These are phyloP conservation scores for Caenorhabditis sulstoni DNA, from an alignment of 2,888 invertebrate genomes.

Conservation along the genomic window DNA sequence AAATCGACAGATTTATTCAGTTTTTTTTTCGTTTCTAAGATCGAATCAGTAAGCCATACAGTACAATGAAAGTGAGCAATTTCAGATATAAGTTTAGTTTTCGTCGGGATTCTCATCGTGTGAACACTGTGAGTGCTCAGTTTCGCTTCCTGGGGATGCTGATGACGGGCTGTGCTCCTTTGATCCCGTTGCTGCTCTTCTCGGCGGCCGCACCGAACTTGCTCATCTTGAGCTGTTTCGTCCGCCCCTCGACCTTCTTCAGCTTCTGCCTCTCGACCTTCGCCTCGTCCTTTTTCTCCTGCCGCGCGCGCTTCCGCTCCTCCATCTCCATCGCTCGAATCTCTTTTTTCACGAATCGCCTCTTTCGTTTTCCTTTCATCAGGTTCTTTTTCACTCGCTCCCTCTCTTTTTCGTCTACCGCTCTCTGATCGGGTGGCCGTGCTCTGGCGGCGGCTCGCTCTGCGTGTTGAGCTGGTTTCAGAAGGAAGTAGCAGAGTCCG, in stretches of 20 bases:
- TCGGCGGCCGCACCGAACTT: background rate
- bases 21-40: too few relatives aligned
- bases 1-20: too few relatives aligned
- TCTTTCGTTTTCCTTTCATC: conserved; percentile 15
- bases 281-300: conserved; percentile 38
- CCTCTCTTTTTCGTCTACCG: background rate
- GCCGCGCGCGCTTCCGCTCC: conserved; percentile 16
- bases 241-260: conserved; percentile 14
- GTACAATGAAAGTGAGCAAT: too few relatives aligned
- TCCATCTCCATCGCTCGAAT: conserved; percentile 36
- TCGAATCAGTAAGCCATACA: too few relatives aligned
- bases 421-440: background rate
- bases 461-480: background rate
- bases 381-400: background rate
- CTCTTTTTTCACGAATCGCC: conserved; percentile 36
- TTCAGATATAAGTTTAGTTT: too few relatives aligned
- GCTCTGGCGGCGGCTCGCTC: background rate
- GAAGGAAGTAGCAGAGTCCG: background rate
- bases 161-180: background rate
- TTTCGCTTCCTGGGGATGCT: background rate
- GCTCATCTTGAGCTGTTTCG: background rate
- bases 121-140: background rate
- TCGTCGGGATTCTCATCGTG: too few relatives aligned
- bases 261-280: conserved; percentile 16
- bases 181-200: background rate